Percentiles rank a stretch among this genome's conserved stretches.
These are phyloP conservation scores for Vipera ursinii DNA, from an alignment of 2,797 vertebrate genomes.

Conservation along the genomic window DNA sequence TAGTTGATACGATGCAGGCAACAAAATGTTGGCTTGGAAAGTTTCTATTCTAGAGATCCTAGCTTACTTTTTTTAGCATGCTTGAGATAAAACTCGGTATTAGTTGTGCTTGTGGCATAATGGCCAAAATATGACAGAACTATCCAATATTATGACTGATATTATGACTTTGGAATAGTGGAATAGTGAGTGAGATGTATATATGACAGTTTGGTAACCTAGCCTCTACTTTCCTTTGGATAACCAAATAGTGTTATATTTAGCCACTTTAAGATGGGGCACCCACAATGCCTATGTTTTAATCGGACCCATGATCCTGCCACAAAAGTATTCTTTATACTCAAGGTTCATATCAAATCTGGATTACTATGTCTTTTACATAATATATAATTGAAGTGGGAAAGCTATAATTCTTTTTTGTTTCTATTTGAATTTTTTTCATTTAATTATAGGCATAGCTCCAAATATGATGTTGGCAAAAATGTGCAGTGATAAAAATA, in stretches of 20 bases:
- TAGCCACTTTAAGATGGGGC: neutral
- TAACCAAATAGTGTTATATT: neutral
- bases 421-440: constrained; percentile 9
- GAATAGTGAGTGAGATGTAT: neutral
- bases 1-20: neutral
- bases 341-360: neutral
- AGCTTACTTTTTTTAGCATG: neutral
- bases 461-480: constrained; percentile 96
- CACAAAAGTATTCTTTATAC: neutral
- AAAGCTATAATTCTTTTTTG: neutral
- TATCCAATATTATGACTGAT: neutral
- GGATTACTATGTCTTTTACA: neutral
- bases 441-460: constrained; percentile 86
- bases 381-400: neutral
- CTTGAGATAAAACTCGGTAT: neutral
- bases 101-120: neutral
- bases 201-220: neutral
- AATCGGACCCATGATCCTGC: neutral
- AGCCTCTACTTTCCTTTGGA: neutral
- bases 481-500: constrained; percentile 97
- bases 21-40: neutral
- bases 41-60: neutral
- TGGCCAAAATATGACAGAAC: neutral
- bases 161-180: neutral
- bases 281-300: neutral